Evolutionary conservation across 23 tunicate genomes (phyloP).

Genomic region (Diplosoma virens): DNA sequence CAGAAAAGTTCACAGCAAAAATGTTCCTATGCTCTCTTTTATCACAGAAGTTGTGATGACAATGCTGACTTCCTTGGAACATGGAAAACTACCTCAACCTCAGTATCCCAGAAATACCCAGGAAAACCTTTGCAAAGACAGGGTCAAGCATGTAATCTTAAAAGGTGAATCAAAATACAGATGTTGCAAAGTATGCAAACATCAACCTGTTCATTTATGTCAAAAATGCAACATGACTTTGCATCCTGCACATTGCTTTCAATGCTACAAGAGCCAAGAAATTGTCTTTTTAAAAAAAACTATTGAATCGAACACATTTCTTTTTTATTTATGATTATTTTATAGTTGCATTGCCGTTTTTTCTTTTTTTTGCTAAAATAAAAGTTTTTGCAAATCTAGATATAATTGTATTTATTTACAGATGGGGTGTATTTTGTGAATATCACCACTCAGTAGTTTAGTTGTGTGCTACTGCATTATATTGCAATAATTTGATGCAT

Average conservation of each 20-base stretch:
- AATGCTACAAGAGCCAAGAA: no score
- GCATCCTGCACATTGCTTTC: not conserved
- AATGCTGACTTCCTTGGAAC: not conserved
- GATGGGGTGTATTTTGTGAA: no score
- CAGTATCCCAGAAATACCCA: not conserved
- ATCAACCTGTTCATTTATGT: not conserved
- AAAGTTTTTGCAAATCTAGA: no score
- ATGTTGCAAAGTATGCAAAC: not conserved
- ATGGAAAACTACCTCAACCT: not conserved
- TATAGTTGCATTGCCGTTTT: no score
- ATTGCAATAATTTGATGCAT: no score
- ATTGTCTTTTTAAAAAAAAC: no score
- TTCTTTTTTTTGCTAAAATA: no score
- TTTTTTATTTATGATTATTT: no score
- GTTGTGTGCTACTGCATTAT: no score
- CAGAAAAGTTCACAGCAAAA: not conserved
- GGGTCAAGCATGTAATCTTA: not conserved
- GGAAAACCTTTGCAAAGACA: not conserved
- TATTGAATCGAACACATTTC: no score
- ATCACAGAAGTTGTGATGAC: conserved; percentile 4
- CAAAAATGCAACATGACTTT: conserved; percentile 1
- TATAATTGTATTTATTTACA: no score
- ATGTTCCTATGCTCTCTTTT: not conserved
- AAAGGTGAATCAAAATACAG: conserved; percentile 1
- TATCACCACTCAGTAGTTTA: no score